phyloP scores from a whole-genome alignment of 2,113 vertebrate genomes.

The Scalopus aquaticus region DNA sequence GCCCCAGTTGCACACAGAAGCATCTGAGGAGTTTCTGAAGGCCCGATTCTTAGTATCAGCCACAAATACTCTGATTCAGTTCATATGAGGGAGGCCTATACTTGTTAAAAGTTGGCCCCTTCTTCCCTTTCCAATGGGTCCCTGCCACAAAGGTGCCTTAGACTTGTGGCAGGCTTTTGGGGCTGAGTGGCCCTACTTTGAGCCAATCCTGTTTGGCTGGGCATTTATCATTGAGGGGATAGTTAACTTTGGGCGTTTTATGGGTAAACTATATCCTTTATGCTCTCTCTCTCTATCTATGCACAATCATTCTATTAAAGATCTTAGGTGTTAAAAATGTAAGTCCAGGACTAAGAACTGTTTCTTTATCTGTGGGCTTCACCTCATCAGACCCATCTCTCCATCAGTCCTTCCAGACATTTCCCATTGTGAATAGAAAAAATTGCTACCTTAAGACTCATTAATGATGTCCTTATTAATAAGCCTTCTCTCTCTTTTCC shows the following conservation, averaged over 20 bases:
- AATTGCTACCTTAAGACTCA: neutral
- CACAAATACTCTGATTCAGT: neutral
- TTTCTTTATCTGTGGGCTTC: accelerated
- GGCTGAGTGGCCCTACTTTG: too few species aligned
- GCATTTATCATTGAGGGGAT: too few species aligned
- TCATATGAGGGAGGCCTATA: neutral
- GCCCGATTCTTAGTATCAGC: neutral
- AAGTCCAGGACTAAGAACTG: neutral
- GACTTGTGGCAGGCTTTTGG: too few species aligned
- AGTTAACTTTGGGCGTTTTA: too few species aligned
- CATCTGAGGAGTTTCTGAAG: neutral
- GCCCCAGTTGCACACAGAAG: neutral
- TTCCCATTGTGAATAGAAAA: neutral
- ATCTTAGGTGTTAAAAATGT: neutral
- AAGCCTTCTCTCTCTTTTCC: neutral
- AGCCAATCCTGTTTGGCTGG: too few species aligned
- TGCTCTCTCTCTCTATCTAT: too few species aligned
- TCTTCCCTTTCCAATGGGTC: too few species aligned
- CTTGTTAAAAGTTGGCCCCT: neutral
- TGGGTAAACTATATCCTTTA: too few species aligned
- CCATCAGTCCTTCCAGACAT: neutral
- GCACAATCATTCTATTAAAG: too few species aligned
- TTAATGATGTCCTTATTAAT: neutral
- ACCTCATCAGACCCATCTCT: neutral
- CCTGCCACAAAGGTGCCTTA: too few species aligned